These are phyloP conservation scores for Polymixis lichenea DNA, from an alignment of 2,888 invertebrate species.

Conservation along the genomic window DNA sequence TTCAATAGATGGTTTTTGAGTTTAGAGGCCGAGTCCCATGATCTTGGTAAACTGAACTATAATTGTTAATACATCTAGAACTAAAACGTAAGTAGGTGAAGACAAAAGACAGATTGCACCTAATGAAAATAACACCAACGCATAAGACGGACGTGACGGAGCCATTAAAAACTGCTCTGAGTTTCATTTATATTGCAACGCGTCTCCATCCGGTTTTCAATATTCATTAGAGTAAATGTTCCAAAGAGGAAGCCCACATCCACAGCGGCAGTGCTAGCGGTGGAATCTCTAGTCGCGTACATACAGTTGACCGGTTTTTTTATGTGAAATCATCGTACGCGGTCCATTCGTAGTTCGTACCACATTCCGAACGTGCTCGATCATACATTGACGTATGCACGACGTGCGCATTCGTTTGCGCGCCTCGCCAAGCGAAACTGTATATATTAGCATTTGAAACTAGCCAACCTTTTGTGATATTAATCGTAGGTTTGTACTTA, in stretches of 20 bases:
- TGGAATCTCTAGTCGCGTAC: slow-evolving; percentile 46
- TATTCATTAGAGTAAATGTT: slow-evolving; percentile 59
- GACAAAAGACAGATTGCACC: neutral
- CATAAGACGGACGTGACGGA: neutral
- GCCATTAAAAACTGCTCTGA: slow-evolving; percentile 36
- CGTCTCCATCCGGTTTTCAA: slow-evolving; percentile 59
- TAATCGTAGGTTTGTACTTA: slow-evolving; percentile 48
- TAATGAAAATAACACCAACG: slow-evolving; percentile 5
- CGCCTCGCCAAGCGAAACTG: slow-evolving; percentile 64
- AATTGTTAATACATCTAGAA: neutral
- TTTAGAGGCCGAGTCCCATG: no score
- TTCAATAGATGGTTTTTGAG: no score
- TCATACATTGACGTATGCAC: slow-evolving; percentile 68
- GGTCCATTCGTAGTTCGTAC: slow-evolving; percentile 49
- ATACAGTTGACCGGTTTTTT: slow-evolving; percentile 64
- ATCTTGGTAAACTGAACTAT: neutral
- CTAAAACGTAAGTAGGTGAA: neutral
- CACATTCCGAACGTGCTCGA: slow-evolving; percentile 69
- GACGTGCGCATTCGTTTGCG: slow-evolving; percentile 60
- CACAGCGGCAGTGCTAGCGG: slow-evolving; percentile 30
- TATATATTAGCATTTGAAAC: slow-evolving; percentile 64
- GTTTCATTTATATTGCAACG: slow-evolving; percentile 42
- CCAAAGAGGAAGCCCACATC: slow-evolving; percentile 60
- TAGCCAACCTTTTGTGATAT: slow-evolving; percentile 62
- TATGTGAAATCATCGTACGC: slow-evolving; percentile 57